Percentiles rank a stretch among this genome's conserved stretches.
Evolutionary conservation across 1,140 invertebrate genomes (phyloP).

Genomic region (Euglossa dilemma): DNA sequence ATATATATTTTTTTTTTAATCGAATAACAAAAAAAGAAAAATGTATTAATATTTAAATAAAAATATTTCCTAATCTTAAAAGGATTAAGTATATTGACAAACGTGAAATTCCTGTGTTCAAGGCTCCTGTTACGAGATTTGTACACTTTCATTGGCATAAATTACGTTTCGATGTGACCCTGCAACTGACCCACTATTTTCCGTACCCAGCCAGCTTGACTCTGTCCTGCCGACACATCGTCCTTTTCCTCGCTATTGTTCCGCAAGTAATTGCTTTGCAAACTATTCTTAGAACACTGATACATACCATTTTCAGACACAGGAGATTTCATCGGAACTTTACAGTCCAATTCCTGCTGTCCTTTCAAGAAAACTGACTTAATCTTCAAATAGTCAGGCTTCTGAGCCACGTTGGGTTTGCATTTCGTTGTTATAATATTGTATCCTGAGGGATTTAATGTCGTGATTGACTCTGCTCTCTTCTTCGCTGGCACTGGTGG

Average conservation of each 20-base stretch:
- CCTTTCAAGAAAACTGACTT: conserved; percentile 38
- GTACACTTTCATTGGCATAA: conserved; percentile 46
- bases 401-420: conserved; percentile 70
- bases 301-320: background rate
- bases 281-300: conserved; percentile 2
- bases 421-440: background rate
- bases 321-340: background rate
- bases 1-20: background rate
- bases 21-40: background rate
- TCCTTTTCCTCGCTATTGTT: conserved; percentile 58
- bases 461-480: conserved; percentile 22
- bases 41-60: background rate
- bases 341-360: conserved; percentile 15
- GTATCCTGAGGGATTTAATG: background rate
- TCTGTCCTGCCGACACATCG: conserved; percentile 79
- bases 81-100: conserved; percentile 12
- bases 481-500: conserved; percentile 79
- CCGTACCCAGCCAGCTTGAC: conserved; percentile 80
- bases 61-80: background rate
- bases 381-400: conserved; percentile 72
- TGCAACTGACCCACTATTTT: conserved; percentile 81
- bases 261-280: conserved; percentile 13
- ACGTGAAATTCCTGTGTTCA: conserved; percentile 26
- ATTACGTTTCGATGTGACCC: conserved; percentile 73
- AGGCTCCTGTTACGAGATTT: conserved; percentile 1